Evolutionary conservation across 1,140 invertebrate genomes (phyloP).

Genomic region (Tachypleus tridentatus): DNA sequence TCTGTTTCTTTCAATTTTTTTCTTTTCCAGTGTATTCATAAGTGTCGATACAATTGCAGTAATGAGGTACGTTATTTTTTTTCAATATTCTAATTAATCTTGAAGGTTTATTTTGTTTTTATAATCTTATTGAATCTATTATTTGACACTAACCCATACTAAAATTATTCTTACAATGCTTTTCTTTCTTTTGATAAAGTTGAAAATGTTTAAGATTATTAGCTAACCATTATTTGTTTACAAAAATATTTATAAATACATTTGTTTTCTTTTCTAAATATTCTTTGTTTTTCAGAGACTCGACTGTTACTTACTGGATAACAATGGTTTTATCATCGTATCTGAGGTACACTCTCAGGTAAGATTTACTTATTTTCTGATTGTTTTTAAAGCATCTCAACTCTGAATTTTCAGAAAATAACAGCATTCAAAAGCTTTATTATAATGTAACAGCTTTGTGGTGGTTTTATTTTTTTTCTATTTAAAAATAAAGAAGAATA

Average conservation of each 20-base stretch:
- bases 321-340: slow-evolving; percentile 85
- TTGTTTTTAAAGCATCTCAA: background rate
- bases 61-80: slow-evolving; percentile 13
- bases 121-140: no score
- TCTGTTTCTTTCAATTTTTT: background rate
- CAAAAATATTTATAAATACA: slow-evolving; percentile 14
- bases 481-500: no score
- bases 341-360: slow-evolving; percentile 50
- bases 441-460: no score
- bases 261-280: background rate
- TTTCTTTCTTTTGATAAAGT: slow-evolving; percentile 42
- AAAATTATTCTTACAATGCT: background rate
- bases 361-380: slow-evolving; percentile 6
- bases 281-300: slow-evolving; percentile 60
- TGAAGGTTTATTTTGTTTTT: no score
- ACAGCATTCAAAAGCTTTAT: no score
- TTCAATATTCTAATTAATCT: background rate
- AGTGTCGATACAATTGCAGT: slow-evolving; percentile 37
- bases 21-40: slow-evolving; percentile 31
- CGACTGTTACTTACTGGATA: slow-evolving; percentile 83
- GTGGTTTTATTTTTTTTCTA: no score
- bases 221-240: no score
- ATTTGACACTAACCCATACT: no score
- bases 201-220: background rate
- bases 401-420: background rate